phyloP scores from a whole-genome alignment of 2,888 invertebrate genomes.

The Cerastis rubricosa region DNA sequence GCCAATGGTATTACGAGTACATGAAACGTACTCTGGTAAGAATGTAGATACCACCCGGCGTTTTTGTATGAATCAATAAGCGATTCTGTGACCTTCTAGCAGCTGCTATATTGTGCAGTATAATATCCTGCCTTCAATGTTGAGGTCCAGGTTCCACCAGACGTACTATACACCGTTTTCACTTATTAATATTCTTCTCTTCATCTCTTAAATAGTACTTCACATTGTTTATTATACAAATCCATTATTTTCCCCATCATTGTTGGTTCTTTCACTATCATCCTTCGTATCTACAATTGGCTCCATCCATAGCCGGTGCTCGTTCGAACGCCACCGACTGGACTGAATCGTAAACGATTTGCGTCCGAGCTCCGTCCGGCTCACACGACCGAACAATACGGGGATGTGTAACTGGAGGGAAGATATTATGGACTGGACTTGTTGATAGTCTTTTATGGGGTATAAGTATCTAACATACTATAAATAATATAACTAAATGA shows the following conservation, averaged over 20 bases:
- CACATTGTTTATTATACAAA: background rate
- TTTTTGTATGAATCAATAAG: no score
- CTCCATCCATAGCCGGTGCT: background rate
- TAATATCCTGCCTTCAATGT: background rate
- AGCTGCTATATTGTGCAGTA: background rate
- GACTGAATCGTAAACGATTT: conserved; percentile 45
- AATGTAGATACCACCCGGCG: no score
- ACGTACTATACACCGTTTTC: background rate
- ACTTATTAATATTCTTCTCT: no score
- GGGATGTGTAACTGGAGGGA: conserved; percentile 15
- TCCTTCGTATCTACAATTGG: background rate
- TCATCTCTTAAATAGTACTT: background rate
- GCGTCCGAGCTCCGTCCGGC: conserved; percentile 23
- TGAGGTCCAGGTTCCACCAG: background rate
- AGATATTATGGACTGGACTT: conserved; percentile 26
- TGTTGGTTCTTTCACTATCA: background rate
- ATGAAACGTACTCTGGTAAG: no score
- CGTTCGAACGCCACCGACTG: conserved; percentile 3
- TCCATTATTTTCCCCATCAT: background rate
- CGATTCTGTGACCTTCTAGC: no score
- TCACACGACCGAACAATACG: conserved; percentile 28
- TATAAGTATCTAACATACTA: background rate
- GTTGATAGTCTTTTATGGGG: background rate
- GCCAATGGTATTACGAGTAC: no score
- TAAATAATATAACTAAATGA: no score